Base-by-base conservation (phyloP, 1,140 invertebrate species). In the Drosophila tsacasi region DNA sequence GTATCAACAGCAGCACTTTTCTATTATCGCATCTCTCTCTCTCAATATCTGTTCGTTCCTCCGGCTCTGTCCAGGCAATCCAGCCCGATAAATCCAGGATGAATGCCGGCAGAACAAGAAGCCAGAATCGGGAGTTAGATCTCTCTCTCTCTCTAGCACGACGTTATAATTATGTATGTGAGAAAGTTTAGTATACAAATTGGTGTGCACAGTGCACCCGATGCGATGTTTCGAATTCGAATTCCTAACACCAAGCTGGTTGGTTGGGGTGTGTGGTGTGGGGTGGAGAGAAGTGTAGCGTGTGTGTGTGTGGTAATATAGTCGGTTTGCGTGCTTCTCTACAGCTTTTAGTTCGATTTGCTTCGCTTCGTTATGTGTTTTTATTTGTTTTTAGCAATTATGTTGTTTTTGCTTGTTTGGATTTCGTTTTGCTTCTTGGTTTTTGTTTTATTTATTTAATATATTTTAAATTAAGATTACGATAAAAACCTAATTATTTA, bases 401-500 rank as follows among this genome's bases (percentile, higher is more conserved):
- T 55, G 19, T 37, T 37, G 50, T 15, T 54, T 55, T 23, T 54
- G 27, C 32, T 72, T 69, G 47, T 67, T 78, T 81, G 61, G 40
- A 21, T 59, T 62, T 71, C 57, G 44, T 76, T 60, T 76, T 55
- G 21, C 35, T 57, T 57, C 21, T 57, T 57, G 54, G 54, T 57
- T 65, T 77, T 68, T 69, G 71, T 83, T 79, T 83, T 89, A 69
- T 80, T 76, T 78, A 62, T 84, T 81, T 83, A 79, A 69, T 77
- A 77, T 77, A 77, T 77, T 78, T 86, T 84, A 89, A 87, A 81
- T 83, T 84, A 89, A 87, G 39, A 86, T 89, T 86, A 86, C 58
- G 81, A 83, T 86, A 89, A 89, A 86, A 86, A 83, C 83, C 85
- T 89, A 86, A 80, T 67, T 80, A 72, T 85, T 80, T 77, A 89